phyloP scores from a whole-genome alignment of 1,140 invertebrate species.

The Drosophila murphyi region DNA sequence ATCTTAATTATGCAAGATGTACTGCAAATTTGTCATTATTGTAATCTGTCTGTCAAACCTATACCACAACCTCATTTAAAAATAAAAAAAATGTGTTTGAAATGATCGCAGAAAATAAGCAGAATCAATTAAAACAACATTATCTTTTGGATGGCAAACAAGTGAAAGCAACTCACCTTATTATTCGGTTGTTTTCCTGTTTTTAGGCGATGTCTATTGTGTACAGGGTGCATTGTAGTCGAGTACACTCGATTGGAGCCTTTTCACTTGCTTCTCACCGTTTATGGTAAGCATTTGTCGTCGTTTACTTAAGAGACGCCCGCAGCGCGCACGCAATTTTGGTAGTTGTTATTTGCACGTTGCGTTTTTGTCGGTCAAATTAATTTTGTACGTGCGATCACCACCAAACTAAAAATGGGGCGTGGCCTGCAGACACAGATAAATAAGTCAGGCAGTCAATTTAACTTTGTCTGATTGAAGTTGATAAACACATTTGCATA shows the following conservation, averaged over 20 bases:
- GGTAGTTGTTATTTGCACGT: constrained; percentile 31
- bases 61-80: too few species aligned
- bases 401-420: constrained; percentile 22
- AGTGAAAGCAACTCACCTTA: not conserved
- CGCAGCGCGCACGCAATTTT: constrained; percentile 38
- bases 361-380: constrained; percentile 51
- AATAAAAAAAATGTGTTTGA: too few species aligned
- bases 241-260: not conserved
- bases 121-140: too few species aligned
- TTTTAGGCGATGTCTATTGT: not conserved
- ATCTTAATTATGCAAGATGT: too few species aligned
- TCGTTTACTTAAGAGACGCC: constrained; percentile 42
- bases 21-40: too few species aligned
- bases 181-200: not conserved
- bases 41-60: too few species aligned
- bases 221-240: constrained; percentile 3
- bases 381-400: constrained; percentile 30
- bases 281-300: constrained; percentile 19
- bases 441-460: constrained; percentile 2
- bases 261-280: not conserved
- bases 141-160: too few species aligned
- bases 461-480: not conserved
- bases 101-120: too few species aligned
- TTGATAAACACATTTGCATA: not conserved
- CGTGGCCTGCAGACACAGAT: constrained; percentile 26